Evolutionary conservation across 2,113 vertebrate genomes (phyloP), one percentile per base, ranked within the genome.

Genomic region (Azemiops feae): DNA sequence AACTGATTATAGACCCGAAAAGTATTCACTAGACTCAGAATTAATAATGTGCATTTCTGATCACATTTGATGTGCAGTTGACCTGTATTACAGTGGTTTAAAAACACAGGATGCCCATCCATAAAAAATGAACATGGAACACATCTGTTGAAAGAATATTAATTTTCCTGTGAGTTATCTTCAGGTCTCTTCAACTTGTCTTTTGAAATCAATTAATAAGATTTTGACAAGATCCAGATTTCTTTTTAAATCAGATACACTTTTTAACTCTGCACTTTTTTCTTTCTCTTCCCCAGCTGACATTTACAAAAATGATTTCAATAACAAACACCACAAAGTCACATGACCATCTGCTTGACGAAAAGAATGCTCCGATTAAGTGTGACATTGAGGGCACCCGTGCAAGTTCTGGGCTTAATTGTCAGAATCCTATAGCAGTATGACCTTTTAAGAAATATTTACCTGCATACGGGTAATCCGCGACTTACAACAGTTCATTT

Each of bases 91-190:
- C 89, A 53, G 89, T 90, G 92, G 92, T 81, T 90, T 87, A 53
- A 86, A 50, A 64, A 60, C 45, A 12, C 89, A 60, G 60, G 54
- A 54, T 60, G 58, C 47, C 30, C 22, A 25, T 87, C 60, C 23
- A 2, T 86, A 90, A 92, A 89, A 18, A 86, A 20, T 25, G 81
- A 87, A 53, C 86, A 93, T 90, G 89, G 92, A 90, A 90, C 89
- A 85, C 88, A 93, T 93, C 81, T 90, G 74, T 87, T 86, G 89
- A 81, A 86, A 90, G 90, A 53, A 86, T 93, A 93, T 93, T 93
- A 90, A 93, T 93, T 93, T 93, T 86, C 92, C 74, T 53, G n/a
- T 60, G 92, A 87, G 45, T 90, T 90, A 86, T 93, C 43, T 93
- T 93, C 47, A 64, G 90, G 81, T 27, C 89, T 47, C 60, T 89